These are phyloP conservation scores for Caenorhabditis sp. DNA, from an alignment of 2,888 invertebrate species.

Conservation along the genomic window DNA sequence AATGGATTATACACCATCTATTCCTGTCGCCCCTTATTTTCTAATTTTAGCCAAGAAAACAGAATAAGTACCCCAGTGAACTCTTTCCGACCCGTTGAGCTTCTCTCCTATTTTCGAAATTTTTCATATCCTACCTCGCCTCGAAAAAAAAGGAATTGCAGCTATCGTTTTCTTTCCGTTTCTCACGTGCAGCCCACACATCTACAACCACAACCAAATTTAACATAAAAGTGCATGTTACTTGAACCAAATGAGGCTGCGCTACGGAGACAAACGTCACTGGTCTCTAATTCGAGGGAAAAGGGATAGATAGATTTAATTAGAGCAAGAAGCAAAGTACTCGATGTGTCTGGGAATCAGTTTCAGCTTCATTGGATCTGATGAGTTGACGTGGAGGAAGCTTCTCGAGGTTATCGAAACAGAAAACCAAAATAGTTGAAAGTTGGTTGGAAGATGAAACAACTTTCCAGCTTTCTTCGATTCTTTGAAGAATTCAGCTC, in stretches of 20 bases:
- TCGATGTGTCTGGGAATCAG: not conserved
- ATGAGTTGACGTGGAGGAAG: not conserved
- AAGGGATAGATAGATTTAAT: not conserved
- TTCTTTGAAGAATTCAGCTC: too few species aligned
- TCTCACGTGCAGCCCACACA: conserved; percentile 20
- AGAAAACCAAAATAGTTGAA: not conserved
- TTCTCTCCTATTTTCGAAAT: conserved; percentile 10
- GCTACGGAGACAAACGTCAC: not conserved
- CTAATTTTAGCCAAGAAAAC: conserved; percentile 7
- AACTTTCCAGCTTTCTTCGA: not conserved
- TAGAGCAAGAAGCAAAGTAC: not conserved
- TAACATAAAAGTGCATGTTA: conserved; percentile 20
- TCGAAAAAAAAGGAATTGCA: not conserved
- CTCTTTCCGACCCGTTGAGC: conserved; percentile 11
- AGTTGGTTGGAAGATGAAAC: too few species aligned
- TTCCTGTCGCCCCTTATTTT: not conserved
- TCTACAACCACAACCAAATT: not conserved
- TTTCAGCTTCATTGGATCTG: not conserved
- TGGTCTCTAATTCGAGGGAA: not conserved
- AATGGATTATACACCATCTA: conserved; percentile 15
- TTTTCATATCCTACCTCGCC: not conserved
- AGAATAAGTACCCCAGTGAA: not conserved
- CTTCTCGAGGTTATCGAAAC: not conserved
- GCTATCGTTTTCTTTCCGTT: not conserved
- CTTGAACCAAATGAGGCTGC: not conserved